Evolutionary conservation across 1,140 invertebrate genomes (phyloP).

Genomic region (Heliconius hermathena): DNA sequence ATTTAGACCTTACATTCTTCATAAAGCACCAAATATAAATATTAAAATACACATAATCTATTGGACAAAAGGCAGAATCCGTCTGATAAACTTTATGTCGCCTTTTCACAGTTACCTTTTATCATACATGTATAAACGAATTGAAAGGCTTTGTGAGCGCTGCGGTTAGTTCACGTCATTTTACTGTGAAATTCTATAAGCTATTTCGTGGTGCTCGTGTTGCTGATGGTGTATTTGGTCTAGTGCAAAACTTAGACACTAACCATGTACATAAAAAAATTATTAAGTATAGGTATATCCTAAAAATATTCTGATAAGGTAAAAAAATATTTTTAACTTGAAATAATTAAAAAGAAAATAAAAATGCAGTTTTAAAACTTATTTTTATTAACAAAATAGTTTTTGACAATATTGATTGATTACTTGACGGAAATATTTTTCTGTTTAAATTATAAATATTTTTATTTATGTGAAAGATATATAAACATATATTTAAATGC

Average conservation of each 20-base stretch:
- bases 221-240: constrained; percentile 19
- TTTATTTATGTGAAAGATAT: too few relatives aligned
- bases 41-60: constrained; percentile 15
- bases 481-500: too few relatives aligned
- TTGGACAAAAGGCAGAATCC: constrained; percentile 31
- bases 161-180: constrained; percentile 56
- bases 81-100: constrained; percentile 40
- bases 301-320: too few relatives aligned
- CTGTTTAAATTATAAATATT: too few relatives aligned
- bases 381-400: too few relatives aligned
- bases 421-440: too few relatives aligned
- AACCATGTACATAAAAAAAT: too few relatives aligned
- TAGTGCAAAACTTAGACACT: not conserved
- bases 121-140: constrained; percentile 47
- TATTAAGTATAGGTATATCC: too few relatives aligned
- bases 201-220: constrained; percentile 41
- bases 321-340: too few relatives aligned
- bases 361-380: too few relatives aligned
- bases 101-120: constrained; percentile 36
- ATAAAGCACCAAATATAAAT: not conserved
- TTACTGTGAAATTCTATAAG: constrained; percentile 58
- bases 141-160: constrained; percentile 60
- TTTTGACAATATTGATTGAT: too few relatives aligned
- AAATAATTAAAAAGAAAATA: too few relatives aligned
- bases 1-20: not conserved